phyloP scores from a whole-genome alignment of 2,113 vertebrate species.

The Gymnogyps californianus region DNA sequence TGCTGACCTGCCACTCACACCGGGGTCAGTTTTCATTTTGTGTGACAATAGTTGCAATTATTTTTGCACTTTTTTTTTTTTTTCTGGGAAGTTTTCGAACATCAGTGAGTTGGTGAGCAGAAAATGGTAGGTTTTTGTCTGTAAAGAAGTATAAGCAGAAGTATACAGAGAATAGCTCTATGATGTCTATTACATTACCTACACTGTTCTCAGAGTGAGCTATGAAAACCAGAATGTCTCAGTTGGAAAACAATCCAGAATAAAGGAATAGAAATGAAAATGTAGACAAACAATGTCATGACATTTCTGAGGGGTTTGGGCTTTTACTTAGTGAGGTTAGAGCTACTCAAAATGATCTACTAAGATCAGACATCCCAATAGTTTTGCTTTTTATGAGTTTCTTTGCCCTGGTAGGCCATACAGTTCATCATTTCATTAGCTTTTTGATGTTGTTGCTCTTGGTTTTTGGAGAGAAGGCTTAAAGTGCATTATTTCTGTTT shows the following conservation, averaged over 20 bases:
- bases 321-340: neutral
- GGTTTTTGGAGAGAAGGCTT: neutral
- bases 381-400: neutral
- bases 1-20: neutral
- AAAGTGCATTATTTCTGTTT: neutral
- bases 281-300: neutral
- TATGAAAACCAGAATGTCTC: neutral
- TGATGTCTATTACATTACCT: neutral
- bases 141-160: neutral
- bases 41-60: neutral
- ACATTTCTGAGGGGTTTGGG: neutral
- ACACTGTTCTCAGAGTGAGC: neutral
- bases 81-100: neutral
- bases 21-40: neutral
- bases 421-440: neutral
- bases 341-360: neutral
- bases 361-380: neutral
- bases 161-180: neutral
- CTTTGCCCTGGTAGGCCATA: neutral
- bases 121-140: neutral
- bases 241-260: neutral
- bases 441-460: neutral
- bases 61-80: neutral
- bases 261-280: neutral
- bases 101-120: neutral